These are phyloP conservation scores for Thyatira batis DNA, from an alignment of 2,888 invertebrate species.

Conservation along the genomic window DNA sequence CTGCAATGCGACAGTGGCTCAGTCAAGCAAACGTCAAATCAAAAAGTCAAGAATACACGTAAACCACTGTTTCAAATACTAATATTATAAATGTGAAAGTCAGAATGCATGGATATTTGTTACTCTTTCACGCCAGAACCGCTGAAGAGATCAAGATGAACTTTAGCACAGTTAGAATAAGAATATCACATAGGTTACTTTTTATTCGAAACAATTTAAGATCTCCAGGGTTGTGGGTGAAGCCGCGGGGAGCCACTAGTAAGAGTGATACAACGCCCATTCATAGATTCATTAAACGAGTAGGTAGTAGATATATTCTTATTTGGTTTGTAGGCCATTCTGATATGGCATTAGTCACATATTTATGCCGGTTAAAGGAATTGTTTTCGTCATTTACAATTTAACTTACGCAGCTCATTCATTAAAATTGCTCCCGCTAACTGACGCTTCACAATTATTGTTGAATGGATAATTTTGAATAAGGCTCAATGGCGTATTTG, in stretches of 20 bases:
- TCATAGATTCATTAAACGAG: not conserved
- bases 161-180: too few relatives aligned
- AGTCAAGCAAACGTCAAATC: not conserved
- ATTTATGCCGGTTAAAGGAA: not conserved
- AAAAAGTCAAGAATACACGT: too few relatives aligned
- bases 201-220: too few relatives aligned
- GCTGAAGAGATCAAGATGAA: too few relatives aligned
- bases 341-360: not conserved
- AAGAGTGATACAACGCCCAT: not conserved
- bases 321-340: not conserved
- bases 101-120: too few relatives aligned
- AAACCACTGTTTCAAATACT: not conserved
- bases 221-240: too few relatives aligned
- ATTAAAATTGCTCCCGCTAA: not conserved
- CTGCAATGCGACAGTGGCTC: constrained; percentile 21
- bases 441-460: not conserved
- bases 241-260: too few relatives aligned
- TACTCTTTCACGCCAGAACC: too few relatives aligned
- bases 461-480: not conserved
- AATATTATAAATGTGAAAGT: too few relatives aligned
- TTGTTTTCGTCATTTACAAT: not conserved
- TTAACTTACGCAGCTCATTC: not conserved
- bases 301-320: not conserved
- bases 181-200: too few relatives aligned
- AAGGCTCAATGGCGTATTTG: not conserved